These are phyloP conservation scores for Adelphocoris suturalis DNA, from an alignment of 2,888 invertebrate genomes.

Conservation along the genomic window DNA sequence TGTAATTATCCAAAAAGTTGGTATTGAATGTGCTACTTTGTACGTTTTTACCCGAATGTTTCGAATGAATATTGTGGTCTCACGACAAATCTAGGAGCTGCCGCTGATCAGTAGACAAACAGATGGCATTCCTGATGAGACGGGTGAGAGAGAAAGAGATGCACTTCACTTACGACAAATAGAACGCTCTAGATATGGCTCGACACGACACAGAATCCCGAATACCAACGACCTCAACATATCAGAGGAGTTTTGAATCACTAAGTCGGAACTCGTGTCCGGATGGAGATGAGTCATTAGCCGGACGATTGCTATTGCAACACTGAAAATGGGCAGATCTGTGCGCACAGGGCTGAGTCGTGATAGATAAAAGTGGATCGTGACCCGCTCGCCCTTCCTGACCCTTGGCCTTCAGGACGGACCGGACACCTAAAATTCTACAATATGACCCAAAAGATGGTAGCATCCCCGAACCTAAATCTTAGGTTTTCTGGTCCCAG, in stretches of 20 bases:
- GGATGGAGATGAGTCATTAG: slow-evolving; percentile 18
- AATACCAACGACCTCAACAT: not conserved
- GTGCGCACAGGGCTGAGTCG: not conserved
- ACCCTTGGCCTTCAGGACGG: not conserved
- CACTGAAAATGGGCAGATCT: slow-evolving; percentile 28
- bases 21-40: no score
- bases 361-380: not conserved
- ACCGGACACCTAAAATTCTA: not conserved
- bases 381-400: not conserved
- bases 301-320: not conserved
- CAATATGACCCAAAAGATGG: not conserved
- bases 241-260: not conserved
- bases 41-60: no score
- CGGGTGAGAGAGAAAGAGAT: not conserved
- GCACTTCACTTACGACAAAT: not conserved
- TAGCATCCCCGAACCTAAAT: no score
- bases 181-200: not conserved
- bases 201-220: not conserved
- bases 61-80: no score
- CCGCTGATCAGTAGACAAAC: no score
- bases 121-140: no score
- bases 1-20: no score
- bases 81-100: no score
- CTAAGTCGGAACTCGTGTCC: not conserved
- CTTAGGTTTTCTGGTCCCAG: no score